Evolutionary conservation across 2,113 vertebrate species (phyloP), one percentile per base, ranked within the genome.

Genomic region (Heterotilapia buettikoferi): DNA sequence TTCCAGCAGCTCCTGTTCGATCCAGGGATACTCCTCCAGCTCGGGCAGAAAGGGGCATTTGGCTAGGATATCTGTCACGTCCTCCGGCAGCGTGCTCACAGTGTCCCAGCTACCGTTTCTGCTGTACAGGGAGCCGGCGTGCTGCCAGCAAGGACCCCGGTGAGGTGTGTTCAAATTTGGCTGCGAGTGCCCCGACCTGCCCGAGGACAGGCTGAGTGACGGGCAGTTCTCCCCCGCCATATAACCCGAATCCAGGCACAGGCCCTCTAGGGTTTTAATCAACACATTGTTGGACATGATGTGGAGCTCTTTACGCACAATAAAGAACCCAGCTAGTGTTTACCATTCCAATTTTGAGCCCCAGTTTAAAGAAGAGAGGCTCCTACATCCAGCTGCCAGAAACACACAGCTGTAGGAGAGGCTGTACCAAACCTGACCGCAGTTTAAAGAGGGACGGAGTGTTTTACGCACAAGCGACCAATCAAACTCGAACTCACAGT

Each of bases 61-160:
- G 40, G 97, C 96, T 86, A 98, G 97, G 84, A 97, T 93, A 53
- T 98, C 98, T 84, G 97, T 97, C 5, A 97, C 96, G 84, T 99
- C 98, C 84, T 99, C 98, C 1, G 97, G 97, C 87, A 97, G 96
- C 3, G 98, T 95, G 96, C 97, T 98, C 78, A 98, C 98, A 9
- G 98, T 98, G 94, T 99, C 98, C 98, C 98, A 99, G 96, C 98
- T 99, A 96, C 97, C 97, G 81, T 98, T 97, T 82, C 98, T 95
- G 96, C 98, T 98, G 96, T 95, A 96, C 96, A 98, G 97, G 87
- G 98, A 98, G 92, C 97, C 98, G 26, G 97, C 95, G 47, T 95
- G 96, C 93, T 95, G 97, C 97, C 98, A 97, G 97, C 97, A 97
- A 92, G 95, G 94, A 63, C 97, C 97, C 87, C 97, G 96, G 83